Base-by-base conservation (phyloP, 2,888 invertebrate genomes). In the Hyppa rectilinea region DNA sequence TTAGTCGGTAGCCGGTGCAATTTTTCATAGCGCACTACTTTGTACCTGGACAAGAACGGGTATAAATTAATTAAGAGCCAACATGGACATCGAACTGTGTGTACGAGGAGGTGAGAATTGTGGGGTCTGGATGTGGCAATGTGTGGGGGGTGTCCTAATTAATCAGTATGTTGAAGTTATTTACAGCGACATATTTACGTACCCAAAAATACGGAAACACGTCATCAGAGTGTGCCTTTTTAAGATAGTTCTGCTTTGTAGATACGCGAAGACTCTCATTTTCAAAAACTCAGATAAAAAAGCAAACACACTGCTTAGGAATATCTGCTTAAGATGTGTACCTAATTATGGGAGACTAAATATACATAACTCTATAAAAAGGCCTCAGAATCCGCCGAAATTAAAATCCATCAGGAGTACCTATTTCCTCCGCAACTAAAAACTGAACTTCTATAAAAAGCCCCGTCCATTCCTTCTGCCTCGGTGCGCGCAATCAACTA, bases 11-110 rank as follows among this genome's bases (percentile, higher is more conserved):
- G 69, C 69, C 71, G 76, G 80, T 70, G 74, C 65, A 69, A 82
- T 86, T 87, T 86, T 87, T 87, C 81, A 86, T 85, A 84, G 78
- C 68, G 62, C 74, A 78, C 78, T 80, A 82, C 77, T 84, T 80
- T 80, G 75, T 82, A 86, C 87, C 82, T 85, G 84, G 65, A 78
- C 81, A 85, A 87, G 88, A 87, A 86, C 76, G 83, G 79, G 87
- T 88, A 88, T 89, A 89, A 89, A 91, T 90, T 90, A 90, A 91
- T 91, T 90, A 91, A 85, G 87, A 80, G 72, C 82, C 81, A 83
- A 86, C 89, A 85, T 80, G 86, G 85, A 85, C 84, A 86, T 85
- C 87, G 88, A 87, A 88, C 85, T 74, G 78, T 71, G 67, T 59
- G 59, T 10, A 50, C 65, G 0, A 3, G 34, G 78, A 78, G 31